Evolutionary conservation across 2,797 vertebrate genomes (phyloP).

Genomic region (Tachyglossus aculeatus): DNA sequence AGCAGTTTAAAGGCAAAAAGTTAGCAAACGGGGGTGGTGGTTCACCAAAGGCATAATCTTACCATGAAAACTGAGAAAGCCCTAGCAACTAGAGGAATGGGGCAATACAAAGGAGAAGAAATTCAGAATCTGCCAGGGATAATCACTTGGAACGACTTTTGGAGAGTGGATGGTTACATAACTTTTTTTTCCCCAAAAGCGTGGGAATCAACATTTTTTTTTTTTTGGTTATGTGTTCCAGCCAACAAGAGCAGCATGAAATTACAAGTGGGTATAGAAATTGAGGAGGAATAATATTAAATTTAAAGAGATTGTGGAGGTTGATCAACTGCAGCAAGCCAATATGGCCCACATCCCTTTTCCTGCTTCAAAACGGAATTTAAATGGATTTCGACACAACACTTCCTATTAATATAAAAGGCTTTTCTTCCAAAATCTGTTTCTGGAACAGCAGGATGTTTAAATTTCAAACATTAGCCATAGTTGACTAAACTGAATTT

Average conservation of each 20-base stretch:
- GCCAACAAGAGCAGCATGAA: neutral
- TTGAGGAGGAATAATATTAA: neutral
- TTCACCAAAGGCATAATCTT: neutral
- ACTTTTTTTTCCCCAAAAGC: neutral
- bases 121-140: too few species aligned
- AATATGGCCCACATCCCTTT: neutral
- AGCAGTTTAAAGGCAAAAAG: neutral
- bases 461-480: conserved; percentile 46
- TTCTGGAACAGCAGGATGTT: conserved; percentile 42
- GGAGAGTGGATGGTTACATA: too few species aligned
- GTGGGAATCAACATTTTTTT: neutral
- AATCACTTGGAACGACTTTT: neutral
- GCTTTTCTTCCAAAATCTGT: conserved; percentile 39
- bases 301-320: conserved; percentile 10
- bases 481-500: conserved; percentile 43
- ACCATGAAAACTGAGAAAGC: neutral
- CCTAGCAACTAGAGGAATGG: neutral
- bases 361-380: conserved; percentile 7
- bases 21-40: neutral
- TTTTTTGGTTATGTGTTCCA: neutral
- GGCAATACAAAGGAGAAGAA: neutral
- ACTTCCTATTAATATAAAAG: conserved; percentile 20
- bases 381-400: conserved; percentile 17
- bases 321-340: conserved; percentile 4
- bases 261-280: neutral